phyloP scores from a whole-genome alignment of 1,140 invertebrate species.

The Danaus plexippus region DNA sequence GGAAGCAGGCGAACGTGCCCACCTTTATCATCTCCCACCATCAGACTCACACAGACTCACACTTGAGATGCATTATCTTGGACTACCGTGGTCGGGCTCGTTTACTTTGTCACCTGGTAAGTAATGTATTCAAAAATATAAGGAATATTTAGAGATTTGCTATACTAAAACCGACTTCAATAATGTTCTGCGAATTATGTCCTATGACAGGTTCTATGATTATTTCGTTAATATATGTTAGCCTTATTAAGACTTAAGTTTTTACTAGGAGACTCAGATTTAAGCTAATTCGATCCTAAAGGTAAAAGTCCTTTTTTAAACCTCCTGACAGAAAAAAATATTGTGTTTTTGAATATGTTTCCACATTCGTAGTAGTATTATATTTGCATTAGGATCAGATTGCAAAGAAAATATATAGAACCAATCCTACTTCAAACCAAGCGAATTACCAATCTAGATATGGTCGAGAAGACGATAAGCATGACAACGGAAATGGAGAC shows the following conservation, averaged over 20 bases:
- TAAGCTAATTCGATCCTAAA: too few species aligned
- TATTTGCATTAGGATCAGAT: too few species aligned
- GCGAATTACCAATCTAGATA: slow-evolving; percentile 26
- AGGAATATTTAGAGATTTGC: background rate
- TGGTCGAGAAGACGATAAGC: slow-evolving; percentile 66
- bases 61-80: slow-evolving; percentile 80
- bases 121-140: background rate
- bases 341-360: too few species aligned
- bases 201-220: too few species aligned
- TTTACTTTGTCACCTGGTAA: slow-evolving; percentile 78
- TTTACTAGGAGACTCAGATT: too few species aligned
- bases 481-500: slow-evolving; percentile 79
- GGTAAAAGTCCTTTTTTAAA: too few species aligned
- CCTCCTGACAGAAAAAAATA: too few species aligned
- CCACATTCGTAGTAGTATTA: too few species aligned
- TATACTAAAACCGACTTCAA: too few species aligned
- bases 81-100: slow-evolving; percentile 78
- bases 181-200: too few species aligned
- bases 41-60: slow-evolving; percentile 73
- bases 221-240: too few species aligned
- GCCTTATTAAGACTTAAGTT: too few species aligned
- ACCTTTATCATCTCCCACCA: slow-evolving; percentile 78
- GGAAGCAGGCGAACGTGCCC: slow-evolving; percentile 80
- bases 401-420: background rate
- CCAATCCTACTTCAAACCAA: background rate